Percentiles rank a stretch among this genome's conserved stretches.
These are phyloP conservation scores for Atta cephalotes DNA, from an alignment of 1,140 invertebrate genomes.

Conservation along the genomic window DNA sequence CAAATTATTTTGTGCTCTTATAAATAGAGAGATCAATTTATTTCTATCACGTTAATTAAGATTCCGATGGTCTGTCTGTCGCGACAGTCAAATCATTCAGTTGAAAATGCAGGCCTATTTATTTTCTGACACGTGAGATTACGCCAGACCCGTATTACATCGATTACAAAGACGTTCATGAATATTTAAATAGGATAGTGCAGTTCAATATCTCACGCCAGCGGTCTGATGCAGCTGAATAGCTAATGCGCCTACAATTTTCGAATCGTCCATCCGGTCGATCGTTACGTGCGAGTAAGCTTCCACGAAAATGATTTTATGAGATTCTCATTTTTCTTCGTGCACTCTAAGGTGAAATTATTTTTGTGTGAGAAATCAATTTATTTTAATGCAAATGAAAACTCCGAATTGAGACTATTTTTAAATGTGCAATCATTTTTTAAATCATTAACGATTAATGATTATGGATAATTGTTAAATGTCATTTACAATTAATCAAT, in stretches of 20 bases:
- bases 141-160: conserved; percentile 74
- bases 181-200: conserved; percentile 77
- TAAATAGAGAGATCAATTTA: too few relatives aligned
- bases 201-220: conserved; percentile 74
- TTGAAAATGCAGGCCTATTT: conserved; percentile 74
- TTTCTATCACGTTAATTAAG: conserved; percentile 45
- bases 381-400: background rate
- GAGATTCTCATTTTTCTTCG: conserved; percentile 17
- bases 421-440: background rate
- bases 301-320: conserved; percentile 58
- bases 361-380: conserved; percentile 3
- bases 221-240: conserved; percentile 70
- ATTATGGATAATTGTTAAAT: background rate
- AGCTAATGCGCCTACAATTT: conserved; percentile 74
- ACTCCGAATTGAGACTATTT: background rate
- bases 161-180: conserved; percentile 78
- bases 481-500: background rate
- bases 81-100: conserved; percentile 26
- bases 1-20: background rate
- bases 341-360: background rate
- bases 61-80: conserved; percentile 29
- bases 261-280: conserved; percentile 62
- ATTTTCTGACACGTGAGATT: conserved; percentile 76
- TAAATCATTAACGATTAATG: background rate
- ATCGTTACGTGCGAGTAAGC: conserved; percentile 51